These are phyloP conservation scores for Xestia rhomboidea DNA, from an alignment of 2,888 invertebrate species.

Conservation along the genomic window DNA sequence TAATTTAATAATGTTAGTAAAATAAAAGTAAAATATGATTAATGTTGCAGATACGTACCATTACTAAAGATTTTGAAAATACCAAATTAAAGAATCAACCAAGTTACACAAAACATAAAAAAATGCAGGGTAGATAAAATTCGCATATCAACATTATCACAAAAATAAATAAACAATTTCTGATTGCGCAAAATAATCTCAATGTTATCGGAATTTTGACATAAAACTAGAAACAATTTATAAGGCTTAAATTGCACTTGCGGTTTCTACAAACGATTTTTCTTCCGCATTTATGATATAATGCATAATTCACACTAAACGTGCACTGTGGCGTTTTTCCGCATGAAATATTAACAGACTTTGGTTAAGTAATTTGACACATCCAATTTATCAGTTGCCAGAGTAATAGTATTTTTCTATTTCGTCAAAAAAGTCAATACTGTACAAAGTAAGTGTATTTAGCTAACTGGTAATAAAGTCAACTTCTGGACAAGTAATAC, in stretches of 20 bases:
- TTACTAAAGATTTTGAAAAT: neutral
- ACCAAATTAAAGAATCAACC: neutral
- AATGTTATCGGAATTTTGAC: conserved; percentile 17
- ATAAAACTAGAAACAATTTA: conserved; percentile 1
- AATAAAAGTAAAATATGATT: no score
- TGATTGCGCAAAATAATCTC: conserved; percentile 34
- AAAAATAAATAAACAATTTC: conserved; percentile 54
- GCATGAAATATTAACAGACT: conserved; percentile 1
- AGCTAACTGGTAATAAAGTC: neutral
- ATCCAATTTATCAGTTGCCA: neutral
- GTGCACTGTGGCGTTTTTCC: conserved; percentile 3
- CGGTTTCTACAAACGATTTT: conserved; percentile 3
- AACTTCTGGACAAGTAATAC: neutral
- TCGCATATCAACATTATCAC: conserved; percentile 38
- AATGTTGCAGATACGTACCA: neutral
- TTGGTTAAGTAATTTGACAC: neutral
- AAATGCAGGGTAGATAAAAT: conserved; percentile 44
- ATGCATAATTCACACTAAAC: conserved; percentile 20
- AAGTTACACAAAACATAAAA: conserved; percentile 38
- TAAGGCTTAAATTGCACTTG: neutral
- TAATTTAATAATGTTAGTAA: neutral
- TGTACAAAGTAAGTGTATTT: neutral
- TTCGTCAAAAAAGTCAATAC: neutral
- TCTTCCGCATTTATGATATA: conserved; percentile 21
- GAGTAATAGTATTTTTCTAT: neutral